These are phyloP conservation scores for Calephelis perditalis DNA, from an alignment of 2,888 invertebrate genomes.

Conservation along the genomic window DNA sequence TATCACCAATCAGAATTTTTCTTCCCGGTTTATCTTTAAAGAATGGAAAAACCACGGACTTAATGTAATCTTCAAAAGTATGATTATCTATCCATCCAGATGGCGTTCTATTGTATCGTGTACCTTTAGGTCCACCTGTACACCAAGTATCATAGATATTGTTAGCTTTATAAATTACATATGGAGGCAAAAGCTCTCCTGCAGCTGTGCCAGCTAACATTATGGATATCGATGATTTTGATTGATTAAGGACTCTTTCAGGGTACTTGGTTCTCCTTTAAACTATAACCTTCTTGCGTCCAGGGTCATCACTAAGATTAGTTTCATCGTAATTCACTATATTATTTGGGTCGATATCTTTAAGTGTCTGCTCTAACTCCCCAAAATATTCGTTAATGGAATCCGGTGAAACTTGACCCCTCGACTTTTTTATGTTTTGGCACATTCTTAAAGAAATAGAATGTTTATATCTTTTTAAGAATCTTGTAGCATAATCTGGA, in stretches of 20 bases:
- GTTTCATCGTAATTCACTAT: conserved; percentile 14
- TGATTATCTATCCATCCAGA: conserved; percentile 42
- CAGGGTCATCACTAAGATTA: conserved; percentile 27
- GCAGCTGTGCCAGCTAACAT: conserved; percentile 46
- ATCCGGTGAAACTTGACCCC: conserved; percentile 21
- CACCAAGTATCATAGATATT: conserved; percentile 45
- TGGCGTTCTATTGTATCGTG: conserved; percentile 36
- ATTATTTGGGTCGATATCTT: conserved; percentile 23
- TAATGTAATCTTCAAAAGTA: conserved; percentile 13
- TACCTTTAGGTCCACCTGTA: conserved; percentile 39
- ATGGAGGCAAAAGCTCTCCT: conserved; percentile 35
- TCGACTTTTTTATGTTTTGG: conserved; percentile 25
- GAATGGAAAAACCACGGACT: background rate
- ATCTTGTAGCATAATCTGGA: conserved; percentile 18
- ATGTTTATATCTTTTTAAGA: conserved; percentile 22
- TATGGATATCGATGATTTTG: conserved; percentile 39
- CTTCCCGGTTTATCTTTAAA: background rate
- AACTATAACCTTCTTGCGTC: conserved; percentile 29
- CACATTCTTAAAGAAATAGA: conserved; percentile 20
- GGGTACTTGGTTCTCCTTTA: conserved; percentile 39
- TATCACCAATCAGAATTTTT: too few relatives aligned
- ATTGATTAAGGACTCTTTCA: conserved; percentile 29
- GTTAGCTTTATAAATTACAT: conserved; percentile 51
- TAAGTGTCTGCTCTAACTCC: conserved; percentile 18
- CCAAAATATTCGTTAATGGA: conserved; percentile 21